Conservation (phyloP, 2,797 vertebrate species). For the Tenualosa thibaudeaui region DNA sequence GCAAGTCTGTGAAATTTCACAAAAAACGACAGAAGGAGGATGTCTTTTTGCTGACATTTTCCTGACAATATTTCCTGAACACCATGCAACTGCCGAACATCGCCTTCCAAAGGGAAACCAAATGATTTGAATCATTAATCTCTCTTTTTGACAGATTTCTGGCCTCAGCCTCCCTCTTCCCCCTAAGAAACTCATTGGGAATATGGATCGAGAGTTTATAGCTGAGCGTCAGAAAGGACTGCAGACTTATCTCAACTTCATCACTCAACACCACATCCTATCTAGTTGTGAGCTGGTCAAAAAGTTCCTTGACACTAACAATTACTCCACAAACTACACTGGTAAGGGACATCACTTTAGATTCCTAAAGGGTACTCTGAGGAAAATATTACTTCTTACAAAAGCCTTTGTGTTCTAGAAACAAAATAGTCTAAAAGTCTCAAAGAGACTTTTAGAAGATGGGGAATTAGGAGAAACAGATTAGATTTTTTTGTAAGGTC, state of each 20-base stretch:
- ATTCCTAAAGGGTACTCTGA: no score
- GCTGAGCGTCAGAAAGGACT: constrained; percentile 95
- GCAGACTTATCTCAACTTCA: constrained; percentile 90
- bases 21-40: neutral
- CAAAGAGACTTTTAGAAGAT: no score
- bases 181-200: constrained; percentile 94
- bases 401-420: no score
- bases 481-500: no score
- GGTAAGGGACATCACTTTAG: constrained; percentile 70
- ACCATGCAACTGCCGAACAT: neutral
- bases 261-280: constrained; percentile 90
- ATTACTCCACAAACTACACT: constrained; percentile 93
- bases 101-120: neutral
- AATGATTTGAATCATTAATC: neutral
- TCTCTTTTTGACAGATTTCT: constrained; percentile 77
- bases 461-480: no score
- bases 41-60: neutral
- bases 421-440: no score
- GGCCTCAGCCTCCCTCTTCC: constrained; percentile 90
- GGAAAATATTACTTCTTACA: no score
- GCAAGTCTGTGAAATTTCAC: neutral
- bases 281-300: constrained; percentile 87
- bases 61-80: neutral
- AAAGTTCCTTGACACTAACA: constrained; percentile 95
- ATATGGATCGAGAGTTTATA: constrained; percentile 98